Conservation (phyloP, 2,888 invertebrate species). For the Tethea ocularis region DNA sequence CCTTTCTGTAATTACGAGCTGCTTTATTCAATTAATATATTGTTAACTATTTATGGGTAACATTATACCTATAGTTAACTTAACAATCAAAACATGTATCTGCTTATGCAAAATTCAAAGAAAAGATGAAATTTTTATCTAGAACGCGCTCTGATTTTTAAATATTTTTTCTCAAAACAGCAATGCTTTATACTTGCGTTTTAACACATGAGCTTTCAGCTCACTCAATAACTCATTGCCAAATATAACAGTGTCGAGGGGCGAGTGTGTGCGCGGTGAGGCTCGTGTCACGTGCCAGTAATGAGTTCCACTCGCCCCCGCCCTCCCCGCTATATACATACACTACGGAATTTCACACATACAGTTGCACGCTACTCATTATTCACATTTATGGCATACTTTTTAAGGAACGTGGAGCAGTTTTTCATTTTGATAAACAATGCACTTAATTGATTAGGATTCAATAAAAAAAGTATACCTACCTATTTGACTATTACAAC, state of each 20-base stretch:
- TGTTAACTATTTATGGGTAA: too few species aligned
- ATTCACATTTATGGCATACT: conserved; percentile 73
- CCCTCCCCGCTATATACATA: conserved; percentile 44
- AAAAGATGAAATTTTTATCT: too few species aligned
- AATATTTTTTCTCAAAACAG: conserved; percentile 40
- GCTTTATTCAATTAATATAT: too few species aligned
- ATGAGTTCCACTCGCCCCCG: conserved; percentile 73
- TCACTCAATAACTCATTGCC: conserved; percentile 82
- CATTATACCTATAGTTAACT: too few species aligned
- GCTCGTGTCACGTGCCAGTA: conserved; percentile 81
- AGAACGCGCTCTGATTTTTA: neutral
- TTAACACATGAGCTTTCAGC: conserved; percentile 72
- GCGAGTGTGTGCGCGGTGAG: conserved; percentile 56
- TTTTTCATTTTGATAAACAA: conserved; percentile 9
- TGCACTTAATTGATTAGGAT: too few species aligned
- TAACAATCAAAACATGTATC: too few species aligned
- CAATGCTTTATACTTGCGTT: conserved; percentile 55
- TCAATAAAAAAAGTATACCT: too few species aligned
- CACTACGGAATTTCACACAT: conserved; percentile 80
- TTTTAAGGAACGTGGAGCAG: conserved; percentile 27
- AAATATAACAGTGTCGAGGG: conserved; percentile 66
- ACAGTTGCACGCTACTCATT: conserved; percentile 66
- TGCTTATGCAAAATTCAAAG: too few species aligned
- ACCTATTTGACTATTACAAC: neutral
- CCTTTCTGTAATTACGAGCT: too few species aligned